Conservation (phyloP, 2,113 vertebrate genomes). For the Centrocercus urophasianus region DNA sequence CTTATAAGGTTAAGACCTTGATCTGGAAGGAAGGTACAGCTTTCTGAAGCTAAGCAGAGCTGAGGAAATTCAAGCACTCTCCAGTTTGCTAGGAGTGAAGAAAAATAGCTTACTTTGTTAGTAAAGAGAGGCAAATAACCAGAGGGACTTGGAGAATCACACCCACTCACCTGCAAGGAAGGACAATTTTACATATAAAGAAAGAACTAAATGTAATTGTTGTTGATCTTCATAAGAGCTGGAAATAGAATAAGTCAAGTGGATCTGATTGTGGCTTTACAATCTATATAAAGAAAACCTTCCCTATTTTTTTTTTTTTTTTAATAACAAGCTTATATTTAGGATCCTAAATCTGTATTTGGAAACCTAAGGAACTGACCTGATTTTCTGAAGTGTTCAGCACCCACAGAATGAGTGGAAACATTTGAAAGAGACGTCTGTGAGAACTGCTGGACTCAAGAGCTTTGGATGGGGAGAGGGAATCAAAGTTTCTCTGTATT, state of each 20-base stretch:
- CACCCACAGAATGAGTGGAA: conserved; percentile 35
- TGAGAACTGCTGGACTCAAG: not conserved
- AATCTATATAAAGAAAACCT: not conserved
- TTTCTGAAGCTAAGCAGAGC: not conserved
- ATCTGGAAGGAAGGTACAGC: not conserved
- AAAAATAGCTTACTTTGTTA: not conserved
- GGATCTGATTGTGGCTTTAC: conserved; percentile 37
- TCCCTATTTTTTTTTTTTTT: not conserved
- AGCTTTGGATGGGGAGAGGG: not conserved
- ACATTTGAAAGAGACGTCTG: conserved; percentile 18
- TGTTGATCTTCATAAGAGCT: conserved; percentile 22
- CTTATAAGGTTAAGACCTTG: not conserved
- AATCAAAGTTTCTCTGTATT: conserved; percentile 22
- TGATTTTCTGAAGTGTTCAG: conserved; percentile 53
- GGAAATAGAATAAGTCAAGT: conserved; percentile 48
- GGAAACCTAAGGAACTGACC: conserved; percentile 53
- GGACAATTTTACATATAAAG: conserved; percentile 1
- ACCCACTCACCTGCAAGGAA: conserved; percentile 32
- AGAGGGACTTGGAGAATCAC: not conserved
- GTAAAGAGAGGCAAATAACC: not conserved
- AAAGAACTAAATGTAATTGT: conserved; percentile 23
- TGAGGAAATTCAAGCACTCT: not conserved
- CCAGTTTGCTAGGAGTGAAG: not conserved
- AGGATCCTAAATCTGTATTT: conserved; percentile 56
- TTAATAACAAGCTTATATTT: conserved; percentile 61